Base-by-base conservation (phyloP, 2,888 invertebrate genomes). In the Xestia c-nigrum region DNA sequence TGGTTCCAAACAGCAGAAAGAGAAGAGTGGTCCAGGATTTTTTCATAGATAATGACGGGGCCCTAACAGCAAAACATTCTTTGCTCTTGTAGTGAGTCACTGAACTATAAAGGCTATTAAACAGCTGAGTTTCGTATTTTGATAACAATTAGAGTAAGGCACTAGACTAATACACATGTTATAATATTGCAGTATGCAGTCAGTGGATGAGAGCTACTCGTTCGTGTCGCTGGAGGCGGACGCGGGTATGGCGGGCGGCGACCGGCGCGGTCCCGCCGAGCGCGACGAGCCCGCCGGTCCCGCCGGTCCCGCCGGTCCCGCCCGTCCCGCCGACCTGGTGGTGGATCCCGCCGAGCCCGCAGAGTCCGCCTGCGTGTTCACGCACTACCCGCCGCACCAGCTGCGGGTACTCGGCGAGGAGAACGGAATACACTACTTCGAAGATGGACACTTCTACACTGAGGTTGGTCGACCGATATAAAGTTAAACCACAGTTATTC, bases 401-500 rank as follows among this genome's bases (percentile, higher is more conserved):
- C 97, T 98, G 83, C 97, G 97, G 90, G 97, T 98, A 88, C 97
- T 98, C 67, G 98, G 97, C 66, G 97, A 98, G 84, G 98, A 99
- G 92, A 98, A 98, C 90, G 99, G 99, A 52, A 98, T 99, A 72
- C 99, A 99, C 92, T 99, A 98, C 94, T 98, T 98, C 89, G 98
- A 99, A 93, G 99, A 99, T 95, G 99, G 99, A 74, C 99, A 99
- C 94, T 99, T 99, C 94, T 99, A 99, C 98, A 98, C 99, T 95
- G 99, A 99, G 97, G 98, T 96, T 4, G 0, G 21, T 12, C 40
- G 2, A 19, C 21, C 21, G 6, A n/a, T n/a, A n/a, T 5, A n/a
- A 12, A 12, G n/a, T 55, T 50, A 47, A 47, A n/a, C n/a, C n/a
- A n/a, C 3, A 55, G 9, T 9, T 43, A 55, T 5, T 40, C 40